Conservation (phyloP, 2,888 invertebrate genomes). For the Metellina segmentata region DNA sequence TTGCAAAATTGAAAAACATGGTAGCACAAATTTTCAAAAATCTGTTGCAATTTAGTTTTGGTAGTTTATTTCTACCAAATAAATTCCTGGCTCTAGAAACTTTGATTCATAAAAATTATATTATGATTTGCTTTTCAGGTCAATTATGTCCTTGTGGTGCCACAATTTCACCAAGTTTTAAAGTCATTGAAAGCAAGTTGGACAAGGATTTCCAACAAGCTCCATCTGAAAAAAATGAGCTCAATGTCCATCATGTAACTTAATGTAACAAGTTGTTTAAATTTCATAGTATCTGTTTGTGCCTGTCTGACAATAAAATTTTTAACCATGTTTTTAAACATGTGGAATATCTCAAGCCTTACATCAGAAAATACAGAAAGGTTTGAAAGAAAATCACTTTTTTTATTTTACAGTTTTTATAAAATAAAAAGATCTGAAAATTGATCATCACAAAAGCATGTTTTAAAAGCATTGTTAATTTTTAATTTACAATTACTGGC, state of each 20-base stretch:
- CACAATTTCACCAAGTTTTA: slow-evolving; percentile 71
- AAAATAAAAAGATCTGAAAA: slow-evolving; percentile 29
- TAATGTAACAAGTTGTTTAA: slow-evolving; percentile 40
- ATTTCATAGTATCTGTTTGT: slow-evolving; percentile 46
- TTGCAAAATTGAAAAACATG: too few relatives aligned
- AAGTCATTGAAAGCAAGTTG: slow-evolving; percentile 67
- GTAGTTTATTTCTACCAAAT: background rate
- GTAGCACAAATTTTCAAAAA: background rate
- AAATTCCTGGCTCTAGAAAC: background rate
- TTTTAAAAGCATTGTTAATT: background rate
- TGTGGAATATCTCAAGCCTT: background rate
- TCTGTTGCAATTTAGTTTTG: background rate
- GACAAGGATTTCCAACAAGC: slow-evolving; percentile 53
- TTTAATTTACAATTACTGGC: background rate
- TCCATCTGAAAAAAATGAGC: slow-evolving; percentile 43
- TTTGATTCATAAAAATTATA: background rate
- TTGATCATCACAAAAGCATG: background rate
- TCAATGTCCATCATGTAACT: slow-evolving; percentile 50
- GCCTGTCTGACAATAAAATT: slow-evolving; percentile 56
- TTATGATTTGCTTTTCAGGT: slow-evolving; percentile 30
- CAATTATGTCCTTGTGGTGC: slow-evolving; percentile 71
- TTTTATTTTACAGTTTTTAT: slow-evolving; percentile 27
- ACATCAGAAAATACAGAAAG: background rate
- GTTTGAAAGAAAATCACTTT: slow-evolving; percentile 6
- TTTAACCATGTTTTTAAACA: slow-evolving; percentile 39